Conservation (phyloP, 2,113 vertebrate species). For the Picathartes gymnocephalus region DNA sequence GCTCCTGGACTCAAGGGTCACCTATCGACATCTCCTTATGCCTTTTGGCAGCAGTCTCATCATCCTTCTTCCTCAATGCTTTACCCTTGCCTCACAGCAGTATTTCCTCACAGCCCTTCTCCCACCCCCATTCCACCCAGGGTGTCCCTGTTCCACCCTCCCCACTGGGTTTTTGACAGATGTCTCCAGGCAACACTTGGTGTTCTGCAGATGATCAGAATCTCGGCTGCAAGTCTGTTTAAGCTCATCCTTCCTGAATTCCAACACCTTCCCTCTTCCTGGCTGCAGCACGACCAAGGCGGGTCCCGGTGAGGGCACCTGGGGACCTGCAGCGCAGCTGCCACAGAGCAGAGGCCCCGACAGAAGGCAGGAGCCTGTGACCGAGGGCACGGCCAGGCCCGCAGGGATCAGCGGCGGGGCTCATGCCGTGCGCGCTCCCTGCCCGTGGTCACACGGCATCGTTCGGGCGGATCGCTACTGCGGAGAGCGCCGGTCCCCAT, state of each 20-base stretch:
- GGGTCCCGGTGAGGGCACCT: background rate
- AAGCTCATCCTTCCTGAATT: background rate
- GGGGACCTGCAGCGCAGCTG: background rate
- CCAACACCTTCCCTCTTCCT: background rate
- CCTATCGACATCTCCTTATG: fast-evolving
- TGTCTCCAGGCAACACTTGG: background rate
- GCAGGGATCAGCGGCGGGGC: background rate
- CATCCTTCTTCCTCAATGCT: background rate
- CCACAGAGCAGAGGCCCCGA: background rate
- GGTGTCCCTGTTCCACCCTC: no score
- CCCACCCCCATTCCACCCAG: background rate
- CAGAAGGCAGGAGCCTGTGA: background rate
- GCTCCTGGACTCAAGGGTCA: background rate
- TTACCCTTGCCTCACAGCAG: background rate
- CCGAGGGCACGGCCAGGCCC: background rate
- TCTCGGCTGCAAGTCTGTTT: background rate
- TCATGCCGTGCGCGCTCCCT: fast-evolving
- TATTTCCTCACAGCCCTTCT: background rate
- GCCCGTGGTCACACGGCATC: background rate
- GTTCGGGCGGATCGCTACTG: background rate
- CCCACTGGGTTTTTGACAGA: fast-evolving
- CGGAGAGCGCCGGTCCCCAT: background rate
- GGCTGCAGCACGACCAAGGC: background rate
- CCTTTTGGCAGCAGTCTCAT: background rate
- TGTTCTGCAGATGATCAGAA: background rate